Evolutionary conservation across 2,113 vertebrate species (phyloP).

Genomic region (Tichodroma muraria): DNA sequence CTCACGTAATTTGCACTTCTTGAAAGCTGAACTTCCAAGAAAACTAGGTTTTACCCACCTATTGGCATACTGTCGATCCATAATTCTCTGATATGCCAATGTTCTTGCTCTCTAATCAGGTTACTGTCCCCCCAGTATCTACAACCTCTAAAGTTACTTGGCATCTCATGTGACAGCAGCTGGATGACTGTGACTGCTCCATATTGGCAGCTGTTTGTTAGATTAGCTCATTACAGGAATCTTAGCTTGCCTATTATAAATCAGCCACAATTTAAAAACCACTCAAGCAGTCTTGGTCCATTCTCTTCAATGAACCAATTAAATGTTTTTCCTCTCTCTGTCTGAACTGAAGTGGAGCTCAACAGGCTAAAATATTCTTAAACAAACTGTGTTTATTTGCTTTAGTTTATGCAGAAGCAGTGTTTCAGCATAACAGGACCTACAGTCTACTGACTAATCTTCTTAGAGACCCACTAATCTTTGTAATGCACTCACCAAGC

Average conservation of each 20-base stretch:
- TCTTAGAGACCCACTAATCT: slow-evolving; percentile 46
- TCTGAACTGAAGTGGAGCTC: not conserved
- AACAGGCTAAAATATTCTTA: not conserved
- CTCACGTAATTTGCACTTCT: not conserved
- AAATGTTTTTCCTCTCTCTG: not conserved
- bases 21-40: not conserved
- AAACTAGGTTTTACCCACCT: not conserved
- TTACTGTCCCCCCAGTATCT: not conserved
- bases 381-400: not conserved
- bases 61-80: not conserved
- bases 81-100: not conserved
- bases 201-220: not conserved
- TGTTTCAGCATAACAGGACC: not conserved
- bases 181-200: not conserved
- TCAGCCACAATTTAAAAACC: not conserved
- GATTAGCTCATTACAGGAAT: not conserved
- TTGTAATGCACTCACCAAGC: not conserved
- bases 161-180: not conserved
- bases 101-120: not conserved
- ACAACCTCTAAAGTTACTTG: not conserved
- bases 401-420: not conserved
- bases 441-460: slow-evolving; percentile 17
- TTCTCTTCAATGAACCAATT: not conserved
- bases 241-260: not conserved
- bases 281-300: not conserved